Percentiles rank a stretch among this genome's conserved stretches.
Evolutionary conservation across 2,797 vertebrate species (phyloP).

Genomic region (Leptodactylus fallax): DNA sequence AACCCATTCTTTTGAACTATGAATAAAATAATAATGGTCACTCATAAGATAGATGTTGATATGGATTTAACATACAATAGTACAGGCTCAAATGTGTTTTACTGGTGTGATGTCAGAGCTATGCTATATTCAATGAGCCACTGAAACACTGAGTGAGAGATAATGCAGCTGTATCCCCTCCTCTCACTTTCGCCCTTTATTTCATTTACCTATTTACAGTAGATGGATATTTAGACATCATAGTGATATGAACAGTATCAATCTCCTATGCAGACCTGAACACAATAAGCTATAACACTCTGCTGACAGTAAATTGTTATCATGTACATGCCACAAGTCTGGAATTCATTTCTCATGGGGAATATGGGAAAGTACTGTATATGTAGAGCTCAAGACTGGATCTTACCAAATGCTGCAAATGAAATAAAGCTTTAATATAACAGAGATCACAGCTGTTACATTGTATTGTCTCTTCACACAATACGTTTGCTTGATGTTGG

Average conservation of each 20-base stretch:
- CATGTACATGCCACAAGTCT: not conserved
- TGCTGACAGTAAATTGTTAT: not conserved
- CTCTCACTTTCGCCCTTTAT: too few species aligned
- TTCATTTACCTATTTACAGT: too few species aligned
- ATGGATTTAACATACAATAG: too few species aligned
- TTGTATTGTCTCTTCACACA: not conserved
- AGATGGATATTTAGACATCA: too few species aligned
- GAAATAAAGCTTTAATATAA: conserved; percentile 46
- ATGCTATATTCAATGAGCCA: not conserved
- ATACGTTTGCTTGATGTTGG: not conserved
- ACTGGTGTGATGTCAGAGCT: not conserved
- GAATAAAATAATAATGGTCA: too few species aligned
- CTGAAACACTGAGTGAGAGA: not conserved
- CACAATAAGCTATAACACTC: too few species aligned
- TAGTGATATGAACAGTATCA: too few species aligned
- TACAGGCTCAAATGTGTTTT: not conserved
- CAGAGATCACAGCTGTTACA: not conserved
- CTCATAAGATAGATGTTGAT: too few species aligned
- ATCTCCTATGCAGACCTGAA: too few species aligned
- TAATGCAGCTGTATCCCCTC: not conserved
- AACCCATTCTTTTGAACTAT: too few species aligned
- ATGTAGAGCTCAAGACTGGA: not conserved
- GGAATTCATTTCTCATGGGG: not conserved
- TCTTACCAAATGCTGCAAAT: not conserved
- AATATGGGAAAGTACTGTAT: not conserved